Evolutionary conservation across 2,888 invertebrate genomes (phyloP), one percentile per base, ranked within the genome.

Genomic region (Heliconius ismenius): DNA sequence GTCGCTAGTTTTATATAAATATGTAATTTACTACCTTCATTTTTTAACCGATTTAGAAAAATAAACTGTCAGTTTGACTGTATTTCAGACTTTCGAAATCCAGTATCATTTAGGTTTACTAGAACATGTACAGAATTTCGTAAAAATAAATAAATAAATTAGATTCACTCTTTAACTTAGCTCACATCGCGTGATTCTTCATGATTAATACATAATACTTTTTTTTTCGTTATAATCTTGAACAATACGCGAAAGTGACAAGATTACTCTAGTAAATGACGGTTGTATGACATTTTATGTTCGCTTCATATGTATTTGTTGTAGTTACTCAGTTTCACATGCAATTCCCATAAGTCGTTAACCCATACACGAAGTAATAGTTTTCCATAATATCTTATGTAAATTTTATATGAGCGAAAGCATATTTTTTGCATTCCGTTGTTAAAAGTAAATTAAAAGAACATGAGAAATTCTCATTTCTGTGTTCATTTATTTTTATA

Each of bases 221-320:
- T 67, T 67, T 39, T 39, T 39, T 58, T 58, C 15, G 6, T n/a
- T n/a, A 36, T 24, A 32, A 70, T 36, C 58, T 58, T 32, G 32
- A 58, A 70, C n/a, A 58, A 58, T 70, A 70, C n/a, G 54, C 13
- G 36, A 54, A 70, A 70, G 58, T 58, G 54, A 58, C 32, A 70
- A 70, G 28, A 69, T 32, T 32, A 58, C 58, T 58, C 58, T 9
- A n/a, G 58, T 36, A 32, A 32, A 70, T 70, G 69, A 70, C 32
- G 21, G 3, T 7, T 68, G 26, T 69, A 18, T 49, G 32, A 70
- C 69, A 49, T n/a, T 32, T 58, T 4, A 43, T 67, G 67, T 4
- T 24, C 13, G 32, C 32, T 26, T 26, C 26, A 26, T 26, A 32
- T 15, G 54, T 58, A 70, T 58, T 70, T 15, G 54, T 28, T 70